phyloP scores from a whole-genome alignment of 2,888 invertebrate genomes.

The Trichogramma dendrolimi region DNA sequence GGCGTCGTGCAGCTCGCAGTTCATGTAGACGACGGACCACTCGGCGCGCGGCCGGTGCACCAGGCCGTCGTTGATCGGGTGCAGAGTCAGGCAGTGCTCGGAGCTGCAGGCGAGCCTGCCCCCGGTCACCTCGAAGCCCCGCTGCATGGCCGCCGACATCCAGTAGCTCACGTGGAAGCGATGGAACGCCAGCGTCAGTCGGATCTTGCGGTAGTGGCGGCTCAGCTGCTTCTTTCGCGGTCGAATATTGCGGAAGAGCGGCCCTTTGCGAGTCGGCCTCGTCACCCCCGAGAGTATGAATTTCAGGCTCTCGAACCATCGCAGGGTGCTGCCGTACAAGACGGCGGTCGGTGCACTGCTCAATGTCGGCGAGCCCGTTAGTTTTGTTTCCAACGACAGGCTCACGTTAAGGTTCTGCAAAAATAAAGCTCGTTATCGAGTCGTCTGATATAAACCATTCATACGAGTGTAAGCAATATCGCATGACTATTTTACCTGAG shows the following conservation, averaged over 20 bases:
- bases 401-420: slow-evolving; percentile 72
- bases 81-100: slow-evolving; percentile 69
- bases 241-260: slow-evolving; percentile 77
- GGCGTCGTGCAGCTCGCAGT: slow-evolving; percentile 86
- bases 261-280: slow-evolving; percentile 87
- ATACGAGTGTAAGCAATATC: too few species aligned
- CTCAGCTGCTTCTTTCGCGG: slow-evolving; percentile 88
- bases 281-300: slow-evolving; percentile 88
- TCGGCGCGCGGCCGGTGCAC: slow-evolving; percentile 80
- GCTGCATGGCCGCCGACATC: slow-evolving; percentile 95
- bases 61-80: slow-evolving; percentile 74
- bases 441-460: too few species aligned
- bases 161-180: slow-evolving; percentile 88
- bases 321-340: slow-evolving; percentile 87
- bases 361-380: slow-evolving; percentile 48
- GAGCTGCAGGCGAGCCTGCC: slow-evolving; percentile 78
- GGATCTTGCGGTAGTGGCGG: slow-evolving; percentile 83
- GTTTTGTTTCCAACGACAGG: slow-evolving; percentile 73
- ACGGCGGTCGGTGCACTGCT: slow-evolving; percentile 66
- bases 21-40: slow-evolving; percentile 91
- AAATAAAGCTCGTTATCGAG: background rate
- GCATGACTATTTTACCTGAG: slow-evolving; percentile 43
- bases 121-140: slow-evolving; percentile 82
- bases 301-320: slow-evolving; percentile 95
- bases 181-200: slow-evolving; percentile 81